phyloP scores from a whole-genome alignment of 1,140 invertebrate species.

The Brachionus koreanus region DNA sequence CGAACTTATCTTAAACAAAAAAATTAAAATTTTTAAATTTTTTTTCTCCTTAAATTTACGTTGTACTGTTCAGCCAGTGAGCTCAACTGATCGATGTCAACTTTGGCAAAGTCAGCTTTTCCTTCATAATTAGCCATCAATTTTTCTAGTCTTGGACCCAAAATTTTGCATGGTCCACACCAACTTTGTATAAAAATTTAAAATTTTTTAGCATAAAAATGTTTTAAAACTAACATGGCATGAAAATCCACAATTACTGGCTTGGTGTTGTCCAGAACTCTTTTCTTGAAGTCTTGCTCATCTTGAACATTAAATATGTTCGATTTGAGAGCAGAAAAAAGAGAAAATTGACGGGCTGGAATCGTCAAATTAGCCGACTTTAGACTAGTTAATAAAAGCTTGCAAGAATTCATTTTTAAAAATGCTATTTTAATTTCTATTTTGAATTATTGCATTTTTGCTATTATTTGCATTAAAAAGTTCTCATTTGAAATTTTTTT shows the following conservation, averaged over 20 bases:
- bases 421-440: not conserved
- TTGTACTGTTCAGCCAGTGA: slow-evolving; percentile 8
- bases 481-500: not conserved
- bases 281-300: slow-evolving; percentile 26
- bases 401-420: slow-evolving; percentile 6
- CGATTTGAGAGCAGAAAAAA: not conserved
- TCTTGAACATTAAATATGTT: slow-evolving; percentile 44
- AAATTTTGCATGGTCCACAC: slow-evolving; percentile 43
- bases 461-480: not conserved
- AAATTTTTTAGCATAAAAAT: not conserved
- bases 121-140: slow-evolving; percentile 5
- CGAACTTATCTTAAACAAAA: slow-evolving; percentile 13
- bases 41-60: not conserved
- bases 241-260: slow-evolving; percentile 42
- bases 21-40: too few relatives aligned
- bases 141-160: slow-evolving; percentile 41
- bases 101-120: slow-evolving; percentile 37
- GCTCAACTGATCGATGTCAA: slow-evolving; percentile 32
- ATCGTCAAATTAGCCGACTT: not conserved
- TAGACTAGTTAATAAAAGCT: not conserved
- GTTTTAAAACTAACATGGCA: not conserved
- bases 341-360: not conserved
- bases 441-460: not conserved
- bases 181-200: not conserved
- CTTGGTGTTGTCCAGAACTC: slow-evolving; percentile 20